phyloP scores from a whole-genome alignment of 2,113 vertebrate genomes.

The Dromas ardeola region DNA sequence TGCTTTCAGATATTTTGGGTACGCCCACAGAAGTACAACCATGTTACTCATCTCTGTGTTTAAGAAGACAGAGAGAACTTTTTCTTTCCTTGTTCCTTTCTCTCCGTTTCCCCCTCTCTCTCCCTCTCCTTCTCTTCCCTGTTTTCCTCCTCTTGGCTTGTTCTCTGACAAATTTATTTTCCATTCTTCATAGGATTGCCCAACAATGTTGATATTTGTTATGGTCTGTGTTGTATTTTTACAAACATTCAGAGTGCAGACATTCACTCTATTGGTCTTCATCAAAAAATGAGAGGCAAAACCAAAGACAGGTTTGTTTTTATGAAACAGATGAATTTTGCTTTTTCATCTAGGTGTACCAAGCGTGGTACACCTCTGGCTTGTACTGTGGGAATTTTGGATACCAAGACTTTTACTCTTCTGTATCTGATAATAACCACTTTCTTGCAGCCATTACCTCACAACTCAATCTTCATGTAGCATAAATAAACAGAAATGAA shows the following conservation, averaged over 20 bases:
- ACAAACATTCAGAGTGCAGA: background rate
- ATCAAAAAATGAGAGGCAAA: background rate
- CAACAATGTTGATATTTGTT: background rate
- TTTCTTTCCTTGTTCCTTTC: background rate
- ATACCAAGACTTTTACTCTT: background rate
- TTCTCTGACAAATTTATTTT: constrained; percentile 34
- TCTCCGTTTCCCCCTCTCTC: background rate
- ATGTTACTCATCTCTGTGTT: background rate
- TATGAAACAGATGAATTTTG: background rate
- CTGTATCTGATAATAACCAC: background rate
- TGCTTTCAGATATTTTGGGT: background rate
- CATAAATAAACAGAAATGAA: background rate
- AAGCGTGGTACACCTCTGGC: background rate
- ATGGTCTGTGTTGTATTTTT: background rate
- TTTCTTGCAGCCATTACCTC: background rate
- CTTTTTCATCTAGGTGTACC: background rate
- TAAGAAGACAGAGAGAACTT: background rate
- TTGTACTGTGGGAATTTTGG: background rate
- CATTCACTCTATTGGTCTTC: background rate
- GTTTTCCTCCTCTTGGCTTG: background rate
- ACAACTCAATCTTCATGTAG: background rate
- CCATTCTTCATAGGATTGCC: background rate
- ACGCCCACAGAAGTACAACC: background rate
- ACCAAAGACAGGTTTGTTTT: background rate
- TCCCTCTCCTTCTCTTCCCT: background rate